Conservation (phyloP, 2,113 vertebrate species). For the Romanogobio albipinnatus region DNA sequence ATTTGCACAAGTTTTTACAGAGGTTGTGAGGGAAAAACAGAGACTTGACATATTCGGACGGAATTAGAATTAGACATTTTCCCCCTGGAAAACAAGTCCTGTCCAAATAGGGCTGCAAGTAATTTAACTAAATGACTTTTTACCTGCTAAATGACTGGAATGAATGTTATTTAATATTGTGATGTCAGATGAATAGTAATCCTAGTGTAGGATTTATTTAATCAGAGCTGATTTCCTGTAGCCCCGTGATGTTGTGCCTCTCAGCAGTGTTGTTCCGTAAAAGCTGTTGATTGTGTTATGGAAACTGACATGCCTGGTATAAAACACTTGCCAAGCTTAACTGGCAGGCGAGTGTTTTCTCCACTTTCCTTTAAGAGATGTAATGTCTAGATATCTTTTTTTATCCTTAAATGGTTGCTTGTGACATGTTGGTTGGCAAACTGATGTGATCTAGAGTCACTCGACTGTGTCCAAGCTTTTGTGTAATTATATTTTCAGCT, state of each 20-base stretch:
- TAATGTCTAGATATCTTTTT: background rate
- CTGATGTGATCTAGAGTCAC: background rate
- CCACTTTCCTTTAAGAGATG: background rate
- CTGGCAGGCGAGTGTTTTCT: background rate
- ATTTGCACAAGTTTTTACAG: too few relatives aligned
- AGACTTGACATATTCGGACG: too few relatives aligned
- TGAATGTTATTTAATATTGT: background rate
- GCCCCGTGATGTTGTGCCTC: background rate
- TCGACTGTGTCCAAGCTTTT: background rate
- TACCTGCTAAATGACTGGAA: background rate
- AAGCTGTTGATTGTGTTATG: background rate
- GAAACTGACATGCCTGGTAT: background rate
- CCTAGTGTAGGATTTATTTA: background rate
- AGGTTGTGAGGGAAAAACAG: too few relatives aligned
- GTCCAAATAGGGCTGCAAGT: background rate
- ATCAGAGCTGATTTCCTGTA: background rate
- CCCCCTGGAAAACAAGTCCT: too few relatives aligned
- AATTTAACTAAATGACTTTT: background rate
- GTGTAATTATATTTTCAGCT: slow-evolving; percentile 2
- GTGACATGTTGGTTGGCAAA: slow-evolving; percentile 7
- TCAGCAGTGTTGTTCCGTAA: background rate
- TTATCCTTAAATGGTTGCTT: slow-evolving; percentile 26
- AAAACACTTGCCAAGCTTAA: background rate
- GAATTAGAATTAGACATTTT: too few relatives aligned
- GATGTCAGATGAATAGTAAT: background rate